These are phyloP conservation scores for Falco naumanni DNA, from an alignment of 2,797 vertebrate species.

Conservation along the genomic window DNA sequence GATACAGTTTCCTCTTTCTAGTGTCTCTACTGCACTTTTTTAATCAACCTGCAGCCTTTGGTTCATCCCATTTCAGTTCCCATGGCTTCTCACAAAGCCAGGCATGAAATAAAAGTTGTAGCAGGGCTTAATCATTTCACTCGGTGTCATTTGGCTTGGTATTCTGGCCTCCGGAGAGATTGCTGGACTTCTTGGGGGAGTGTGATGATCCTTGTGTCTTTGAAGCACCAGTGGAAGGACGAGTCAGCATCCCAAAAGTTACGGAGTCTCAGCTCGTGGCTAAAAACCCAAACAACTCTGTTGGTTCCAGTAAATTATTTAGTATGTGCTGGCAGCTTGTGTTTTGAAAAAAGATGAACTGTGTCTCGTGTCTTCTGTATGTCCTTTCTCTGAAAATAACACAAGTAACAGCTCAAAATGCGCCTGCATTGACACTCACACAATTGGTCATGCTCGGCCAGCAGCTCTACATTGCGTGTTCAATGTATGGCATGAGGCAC, in stretches of 20 bases:
- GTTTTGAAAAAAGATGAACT: background rate
- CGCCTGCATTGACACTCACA: background rate
- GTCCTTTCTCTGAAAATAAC: background rate
- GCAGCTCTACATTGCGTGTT: background rate
- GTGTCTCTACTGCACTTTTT: background rate
- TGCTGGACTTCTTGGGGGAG: background rate
- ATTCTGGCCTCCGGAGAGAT: background rate
- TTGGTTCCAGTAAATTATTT: background rate
- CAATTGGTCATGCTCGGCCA: background rate
- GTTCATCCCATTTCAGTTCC: background rate
- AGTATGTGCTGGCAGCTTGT: background rate
- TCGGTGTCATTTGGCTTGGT: background rate
- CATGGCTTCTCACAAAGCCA: background rate
- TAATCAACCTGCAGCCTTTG: background rate
- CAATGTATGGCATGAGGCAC: rapidly evolving
- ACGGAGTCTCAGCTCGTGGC: background rate
- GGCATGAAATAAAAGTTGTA: background rate
- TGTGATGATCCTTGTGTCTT: background rate
- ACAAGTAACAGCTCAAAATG: background rate
- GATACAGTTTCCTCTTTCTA: background rate
- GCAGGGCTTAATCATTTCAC: background rate
- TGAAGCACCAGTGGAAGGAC: background rate
- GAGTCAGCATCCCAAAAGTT: background rate
- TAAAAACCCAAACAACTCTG: background rate
- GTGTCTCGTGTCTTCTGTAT: background rate